phyloP scores from a whole-genome alignment of 2,888 invertebrate species.

The Cephus nigrinus region DNA sequence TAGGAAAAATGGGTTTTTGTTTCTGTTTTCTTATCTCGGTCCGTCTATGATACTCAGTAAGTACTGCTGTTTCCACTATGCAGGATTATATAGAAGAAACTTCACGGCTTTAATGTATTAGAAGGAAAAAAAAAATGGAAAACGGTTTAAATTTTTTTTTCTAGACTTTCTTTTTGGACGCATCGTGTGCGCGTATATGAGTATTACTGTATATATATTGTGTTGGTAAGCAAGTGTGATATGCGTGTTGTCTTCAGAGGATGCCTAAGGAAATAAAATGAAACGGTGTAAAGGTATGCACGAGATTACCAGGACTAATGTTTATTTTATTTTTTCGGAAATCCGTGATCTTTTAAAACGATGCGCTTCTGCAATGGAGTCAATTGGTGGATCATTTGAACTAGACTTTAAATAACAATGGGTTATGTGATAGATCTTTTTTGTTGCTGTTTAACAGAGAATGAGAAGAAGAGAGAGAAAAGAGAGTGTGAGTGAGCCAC shows the following conservation, averaged over 20 bases:
- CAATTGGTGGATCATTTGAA: not conserved
- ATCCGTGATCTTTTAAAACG: not conserved
- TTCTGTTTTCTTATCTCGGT: not conserved
- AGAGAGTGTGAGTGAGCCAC: slow-evolving; percentile 12
- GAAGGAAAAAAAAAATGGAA: not conserved
- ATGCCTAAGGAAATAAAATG: not conserved
- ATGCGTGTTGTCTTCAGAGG: not conserved
- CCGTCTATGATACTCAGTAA: not conserved
- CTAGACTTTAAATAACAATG: not conserved
- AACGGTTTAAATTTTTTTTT: not conserved
- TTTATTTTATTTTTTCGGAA: not conserved
- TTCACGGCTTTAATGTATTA: not conserved
- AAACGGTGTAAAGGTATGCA: not conserved
- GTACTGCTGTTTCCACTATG: not conserved
- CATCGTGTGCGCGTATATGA: not conserved
- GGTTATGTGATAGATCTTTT: not conserved
- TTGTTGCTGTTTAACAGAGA: not conserved
- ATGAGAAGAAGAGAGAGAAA: not conserved
- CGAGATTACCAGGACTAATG: not conserved
- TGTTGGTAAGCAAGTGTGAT: not conserved
- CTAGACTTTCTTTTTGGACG: not conserved
- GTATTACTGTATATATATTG: not conserved
- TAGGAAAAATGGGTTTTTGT: not conserved
- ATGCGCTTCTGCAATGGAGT: not conserved
- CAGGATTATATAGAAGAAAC: not conserved